Base-by-base conservation (phyloP, 1,140 invertebrate genomes). In the Drosophila guanche region DNA sequence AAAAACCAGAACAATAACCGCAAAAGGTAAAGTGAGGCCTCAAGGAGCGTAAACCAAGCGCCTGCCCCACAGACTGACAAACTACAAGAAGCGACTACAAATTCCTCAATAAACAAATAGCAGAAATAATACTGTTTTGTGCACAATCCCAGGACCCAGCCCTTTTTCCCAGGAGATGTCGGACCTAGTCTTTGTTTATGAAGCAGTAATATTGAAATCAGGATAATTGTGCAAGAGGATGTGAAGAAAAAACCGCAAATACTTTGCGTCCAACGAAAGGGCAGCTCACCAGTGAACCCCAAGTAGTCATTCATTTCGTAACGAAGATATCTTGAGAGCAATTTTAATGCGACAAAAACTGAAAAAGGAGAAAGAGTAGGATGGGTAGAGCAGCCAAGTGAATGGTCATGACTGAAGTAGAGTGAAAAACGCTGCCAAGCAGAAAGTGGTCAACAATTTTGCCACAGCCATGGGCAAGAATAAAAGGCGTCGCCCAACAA, bases 371-470 rank as follows among this genome's bases (percentile, higher is more conserved):
- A 37, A 12, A 3, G 4, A 67, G 56, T 25, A 27, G 10, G 8
- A 4, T 37, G 20, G 16, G 41, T 20, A 14, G 23, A n/a, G 29
- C 6, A 8, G 29, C 10, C 45, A n/a, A 37, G 37, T n/a, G 23
- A 12, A 25, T 12, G 63, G 25, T 4, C 20, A 16, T 41, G 46
- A 12, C 42, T 73, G 68, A 61, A 83, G 68, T 69, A 57, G 66
- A 79, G 75, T 72, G 63, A 59, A 81, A 72, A 81, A 48, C 48
- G 72, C 83, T 88, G 54, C 83, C 73, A 85, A 77, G 80, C 80
- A 81, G 83, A 88, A 86, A 86, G 83, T 86, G 81, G 81, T 86
- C 81, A 86, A 88, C 81, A 86, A 81, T 88, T 85, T 86, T 86
- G 81, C 81, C 83, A 88, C 63, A 77, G 83, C 81, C 65, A 74